Conservation (phyloP, 2,888 invertebrate species). For the Beris chalybata region DNA sequence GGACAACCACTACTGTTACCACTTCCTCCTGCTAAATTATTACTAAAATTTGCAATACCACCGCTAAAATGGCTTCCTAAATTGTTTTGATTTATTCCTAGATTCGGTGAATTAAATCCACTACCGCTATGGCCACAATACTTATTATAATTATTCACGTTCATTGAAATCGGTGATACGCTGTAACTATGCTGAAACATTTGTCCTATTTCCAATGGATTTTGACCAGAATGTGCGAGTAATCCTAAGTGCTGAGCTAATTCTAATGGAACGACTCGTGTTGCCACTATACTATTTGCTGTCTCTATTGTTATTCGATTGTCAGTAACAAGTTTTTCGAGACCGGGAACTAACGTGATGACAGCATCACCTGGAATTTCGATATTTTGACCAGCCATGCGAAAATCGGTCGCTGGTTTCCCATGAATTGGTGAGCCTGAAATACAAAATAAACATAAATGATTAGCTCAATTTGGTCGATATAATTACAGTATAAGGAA, state of each 20-base stretch:
- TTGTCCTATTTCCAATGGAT: slow-evolving; percentile 51
- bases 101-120: slow-evolving; percentile 42
- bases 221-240: slow-evolving; percentile 58
- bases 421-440: slow-evolving; percentile 66
- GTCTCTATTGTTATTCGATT: slow-evolving; percentile 54
- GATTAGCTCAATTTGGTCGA: no score
- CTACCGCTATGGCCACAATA: slow-evolving; percentile 37
- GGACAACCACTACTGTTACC: slow-evolving; percentile 52
- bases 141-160: slow-evolving; percentile 9
- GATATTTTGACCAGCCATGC: slow-evolving; percentile 48
- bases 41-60: slow-evolving; percentile 35
- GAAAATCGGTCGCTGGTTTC: slow-evolving; percentile 48
- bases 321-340: slow-evolving; percentile 56
- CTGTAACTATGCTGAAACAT: slow-evolving; percentile 52
- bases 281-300: slow-evolving; percentile 56
- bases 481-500: no score
- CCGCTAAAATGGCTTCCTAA: slow-evolving; percentile 37
- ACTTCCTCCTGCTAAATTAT: slow-evolving; percentile 36
- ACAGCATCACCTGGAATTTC: slow-evolving; percentile 58
- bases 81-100: slow-evolving; percentile 27
- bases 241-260: slow-evolving; percentile 61
- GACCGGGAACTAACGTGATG: slow-evolving; percentile 56
- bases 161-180: slow-evolving; percentile 50
- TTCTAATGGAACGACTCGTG: slow-evolving; percentile 58
- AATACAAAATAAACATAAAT: slow-evolving; percentile 32